These are phyloP conservation scores for Caenorhabditis drosophilae DNA, from an alignment of 2,888 invertebrate species.

Conservation along the genomic window DNA sequence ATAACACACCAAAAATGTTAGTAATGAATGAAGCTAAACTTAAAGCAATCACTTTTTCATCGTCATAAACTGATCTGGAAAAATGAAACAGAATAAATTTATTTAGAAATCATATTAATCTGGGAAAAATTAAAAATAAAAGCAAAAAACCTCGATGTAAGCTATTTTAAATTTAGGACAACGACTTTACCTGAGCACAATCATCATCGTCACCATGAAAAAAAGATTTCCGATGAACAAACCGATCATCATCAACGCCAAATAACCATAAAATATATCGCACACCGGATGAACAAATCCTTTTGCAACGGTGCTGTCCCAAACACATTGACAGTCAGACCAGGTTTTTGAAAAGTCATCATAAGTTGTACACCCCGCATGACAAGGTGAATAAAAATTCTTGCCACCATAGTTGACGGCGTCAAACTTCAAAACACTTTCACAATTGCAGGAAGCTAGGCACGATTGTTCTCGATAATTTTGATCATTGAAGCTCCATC, in stretches of 20 bases:
- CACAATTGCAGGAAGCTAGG: constrained; percentile 37
- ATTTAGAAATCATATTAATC: too few species aligned
- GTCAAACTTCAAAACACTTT: constrained; percentile 71
- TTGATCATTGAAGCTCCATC: constrained; percentile 34
- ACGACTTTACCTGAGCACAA: constrained; percentile 48
- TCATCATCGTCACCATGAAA: constrained; percentile 65
- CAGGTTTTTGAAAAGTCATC: constrained; percentile 36
- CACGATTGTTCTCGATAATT: constrained; percentile 21
- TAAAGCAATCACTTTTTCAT: constrained; percentile 57
- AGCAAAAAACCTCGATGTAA: too few species aligned
- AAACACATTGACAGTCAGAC: constrained; percentile 46
- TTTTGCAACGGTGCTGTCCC: constrained; percentile 28
- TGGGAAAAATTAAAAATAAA: too few species aligned
- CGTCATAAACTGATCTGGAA: constrained; percentile 56
- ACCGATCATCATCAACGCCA: constrained; percentile 58
- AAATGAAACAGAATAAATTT: neutral
- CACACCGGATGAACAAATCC: constrained; percentile 46
- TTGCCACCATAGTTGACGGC: constrained; percentile 75
- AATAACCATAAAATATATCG: constrained; percentile 44
- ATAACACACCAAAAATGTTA: constrained; percentile 47
- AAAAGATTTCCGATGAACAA: constrained; percentile 62
- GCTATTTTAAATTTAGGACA: neutral
- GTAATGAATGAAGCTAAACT: constrained; percentile 58
- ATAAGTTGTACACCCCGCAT: constrained; percentile 76
- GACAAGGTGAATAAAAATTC: constrained; percentile 79